These are phyloP conservation scores for Acanthosepion pharaonis DNA, from an alignment of 2,888 invertebrate species.

Conservation along the genomic window DNA sequence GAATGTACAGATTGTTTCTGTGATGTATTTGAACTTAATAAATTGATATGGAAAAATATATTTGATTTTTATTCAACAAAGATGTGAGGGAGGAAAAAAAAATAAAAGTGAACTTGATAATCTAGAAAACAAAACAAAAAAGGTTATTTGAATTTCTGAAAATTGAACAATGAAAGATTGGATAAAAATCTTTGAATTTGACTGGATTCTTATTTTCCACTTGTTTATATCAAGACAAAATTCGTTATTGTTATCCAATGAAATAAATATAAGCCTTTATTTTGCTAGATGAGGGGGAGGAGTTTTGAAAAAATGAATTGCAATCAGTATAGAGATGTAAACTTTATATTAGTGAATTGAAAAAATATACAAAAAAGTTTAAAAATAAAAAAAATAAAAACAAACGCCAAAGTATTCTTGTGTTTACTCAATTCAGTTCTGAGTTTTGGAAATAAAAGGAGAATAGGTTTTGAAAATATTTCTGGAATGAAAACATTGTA, in stretches of 20 bases:
- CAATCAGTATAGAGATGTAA: background rate
- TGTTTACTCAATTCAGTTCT: background rate
- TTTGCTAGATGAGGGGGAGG: background rate
- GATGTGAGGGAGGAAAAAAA: background rate
- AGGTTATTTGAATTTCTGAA: background rate
- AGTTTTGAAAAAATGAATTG: background rate
- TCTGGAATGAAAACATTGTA: constrained; percentile 33
- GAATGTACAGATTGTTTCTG: background rate
- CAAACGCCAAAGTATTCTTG: background rate
- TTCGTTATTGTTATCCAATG: background rate
- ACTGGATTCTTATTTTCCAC: background rate
- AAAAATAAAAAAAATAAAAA: background rate
- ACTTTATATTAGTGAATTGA: constrained; percentile 14
- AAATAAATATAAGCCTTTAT: constrained; percentile 33
- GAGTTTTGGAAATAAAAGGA: background rate
- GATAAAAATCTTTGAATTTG: constrained; percentile 20
- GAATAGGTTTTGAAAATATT: constrained; percentile 20
- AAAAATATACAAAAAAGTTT: background rate
- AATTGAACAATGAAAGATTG: constrained; percentile 33
- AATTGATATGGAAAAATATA: background rate
- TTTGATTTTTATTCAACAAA: background rate
- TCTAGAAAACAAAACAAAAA: background rate
- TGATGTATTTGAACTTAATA: background rate
- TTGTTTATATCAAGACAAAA: constrained; percentile 33
- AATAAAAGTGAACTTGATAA: background rate